Conservation (phyloP, 1,140 invertebrate species). For the Drosophila mayri region DNA sequence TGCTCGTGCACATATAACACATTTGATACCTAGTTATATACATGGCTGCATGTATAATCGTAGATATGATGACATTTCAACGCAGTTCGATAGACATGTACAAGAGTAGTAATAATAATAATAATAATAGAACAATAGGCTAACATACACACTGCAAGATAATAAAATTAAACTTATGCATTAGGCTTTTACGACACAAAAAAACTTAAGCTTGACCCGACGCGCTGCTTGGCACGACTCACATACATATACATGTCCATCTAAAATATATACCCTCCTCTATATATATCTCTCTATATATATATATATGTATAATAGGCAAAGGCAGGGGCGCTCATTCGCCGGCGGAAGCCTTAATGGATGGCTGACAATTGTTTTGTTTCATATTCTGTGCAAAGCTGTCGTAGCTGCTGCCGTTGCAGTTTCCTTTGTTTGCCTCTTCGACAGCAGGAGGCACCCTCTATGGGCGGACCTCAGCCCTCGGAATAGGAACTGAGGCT, state of each 20-base stretch:
- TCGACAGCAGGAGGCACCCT: slow-evolving; percentile 32
- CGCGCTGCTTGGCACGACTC: slow-evolving; percentile 61
- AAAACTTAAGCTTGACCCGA: slow-evolving; percentile 57
- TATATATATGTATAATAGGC: slow-evolving; percentile 31
- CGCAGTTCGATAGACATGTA: slow-evolving; percentile 52
- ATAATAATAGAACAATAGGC: slow-evolving; percentile 70
- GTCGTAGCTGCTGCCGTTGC: slow-evolving; percentile 32
- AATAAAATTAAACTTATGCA: slow-evolving; percentile 73
- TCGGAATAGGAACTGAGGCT: slow-evolving; percentile 88
- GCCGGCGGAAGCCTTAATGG: slow-evolving; percentile 52
- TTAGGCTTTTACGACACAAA: slow-evolving; percentile 69
- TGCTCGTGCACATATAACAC: slow-evolving; percentile 50
- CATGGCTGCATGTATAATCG: slow-evolving; percentile 28
- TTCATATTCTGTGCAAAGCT: slow-evolving; percentile 46
- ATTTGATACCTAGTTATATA: slow-evolving; percentile 38
- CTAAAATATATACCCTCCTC: slow-evolving; percentile 38
- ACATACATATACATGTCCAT: slow-evolving; percentile 28
- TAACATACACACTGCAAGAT: slow-evolving; percentile 76
- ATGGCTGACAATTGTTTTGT: slow-evolving; percentile 68
- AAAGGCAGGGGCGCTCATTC: slow-evolving; percentile 37
- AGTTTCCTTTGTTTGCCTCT: slow-evolving; percentile 45
- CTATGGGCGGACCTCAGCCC: slow-evolving; percentile 40
- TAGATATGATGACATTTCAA: slow-evolving; percentile 28
- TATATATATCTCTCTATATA: slow-evolving; percentile 17
- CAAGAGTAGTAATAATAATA: slow-evolving; percentile 47